Conservation (phyloP, 2,888 invertebrate genomes). For the Brachypalpus laphriformis region DNA sequence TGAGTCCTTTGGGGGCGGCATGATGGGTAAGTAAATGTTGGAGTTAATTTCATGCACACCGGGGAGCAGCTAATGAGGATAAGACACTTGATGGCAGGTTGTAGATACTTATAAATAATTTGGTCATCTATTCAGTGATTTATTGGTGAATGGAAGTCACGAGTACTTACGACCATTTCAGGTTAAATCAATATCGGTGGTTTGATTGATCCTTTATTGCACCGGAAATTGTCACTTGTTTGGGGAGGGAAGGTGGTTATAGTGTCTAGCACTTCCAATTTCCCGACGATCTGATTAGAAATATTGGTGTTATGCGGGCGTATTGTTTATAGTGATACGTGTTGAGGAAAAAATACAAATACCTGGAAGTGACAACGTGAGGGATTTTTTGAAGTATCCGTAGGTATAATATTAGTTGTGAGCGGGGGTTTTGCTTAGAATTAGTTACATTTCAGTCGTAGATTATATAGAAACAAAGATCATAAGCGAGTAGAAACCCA, state of each 20-base stretch:
- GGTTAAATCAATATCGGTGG: not conserved
- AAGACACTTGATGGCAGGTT: not conserved
- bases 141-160: not conserved
- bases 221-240: not conserved
- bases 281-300: not conserved
- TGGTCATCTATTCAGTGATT: conserved; percentile 10
- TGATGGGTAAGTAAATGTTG: conserved; percentile 2
- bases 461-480: too few relatives aligned
- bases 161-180: not conserved
- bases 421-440: too few relatives aligned
- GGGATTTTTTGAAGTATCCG: too few relatives aligned
- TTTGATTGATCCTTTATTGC: conserved; percentile 6
- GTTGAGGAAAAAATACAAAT: too few relatives aligned
- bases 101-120: conserved; percentile 7
- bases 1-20: conserved; percentile 31
- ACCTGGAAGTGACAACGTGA: too few relatives aligned
- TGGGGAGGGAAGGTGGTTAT: not conserved
- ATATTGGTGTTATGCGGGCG: not conserved
- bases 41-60: conserved; percentile 4
- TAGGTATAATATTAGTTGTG: too few relatives aligned
- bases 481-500: too few relatives aligned
- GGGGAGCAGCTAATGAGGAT: not conserved
- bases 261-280: too few relatives aligned
- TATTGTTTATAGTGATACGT: too few relatives aligned
- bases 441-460: too few relatives aligned